Percentiles rank a stretch among this genome's conserved stretches.
These are phyloP conservation scores for Erebia aethiops DNA, from an alignment of 2,888 invertebrate genomes.

Conservation along the genomic window DNA sequence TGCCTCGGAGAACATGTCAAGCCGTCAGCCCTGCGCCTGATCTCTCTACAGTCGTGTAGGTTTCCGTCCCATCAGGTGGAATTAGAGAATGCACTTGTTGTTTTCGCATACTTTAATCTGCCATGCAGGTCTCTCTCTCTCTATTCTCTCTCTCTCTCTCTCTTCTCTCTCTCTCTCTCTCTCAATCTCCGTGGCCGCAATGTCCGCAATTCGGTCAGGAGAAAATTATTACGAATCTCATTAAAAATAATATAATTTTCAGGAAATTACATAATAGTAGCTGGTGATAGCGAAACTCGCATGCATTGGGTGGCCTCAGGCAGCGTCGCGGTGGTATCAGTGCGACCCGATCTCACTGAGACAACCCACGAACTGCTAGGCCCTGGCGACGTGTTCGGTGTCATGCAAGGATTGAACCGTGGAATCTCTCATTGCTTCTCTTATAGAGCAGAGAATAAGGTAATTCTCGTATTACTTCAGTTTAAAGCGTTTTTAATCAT, in stretches of 20 bases:
- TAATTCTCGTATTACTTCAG: conserved; percentile 37
- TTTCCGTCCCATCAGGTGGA: too few relatives aligned
- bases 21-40: too few relatives aligned
- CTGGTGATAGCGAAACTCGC: conserved; percentile 77
- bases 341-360: conserved; percentile 69
- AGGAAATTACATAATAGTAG: conserved; percentile 81
- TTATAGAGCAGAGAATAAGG: conserved; percentile 78
- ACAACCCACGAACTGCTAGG: conserved; percentile 73
- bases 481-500: not conserved
- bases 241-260: conserved; percentile 14
- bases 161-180: too few relatives aligned
- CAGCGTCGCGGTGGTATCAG: conserved; percentile 72
- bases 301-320: conserved; percentile 82
- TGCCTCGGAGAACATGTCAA: too few relatives aligned
- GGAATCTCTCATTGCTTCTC: conserved; percentile 75
- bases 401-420: conserved; percentile 75
- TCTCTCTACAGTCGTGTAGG: too few relatives aligned
- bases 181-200: too few relatives aligned
- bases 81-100: too few relatives aligned
- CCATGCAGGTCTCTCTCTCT: too few relatives aligned
- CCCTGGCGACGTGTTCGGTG: conserved; percentile 77
- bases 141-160: too few relatives aligned
- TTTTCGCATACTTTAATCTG: too few relatives aligned
- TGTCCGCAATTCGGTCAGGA: not conserved
- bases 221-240: too few relatives aligned